phyloP scores from a whole-genome alignment of 2,113 vertebrate genomes.

The Coracopsis vasa region DNA sequence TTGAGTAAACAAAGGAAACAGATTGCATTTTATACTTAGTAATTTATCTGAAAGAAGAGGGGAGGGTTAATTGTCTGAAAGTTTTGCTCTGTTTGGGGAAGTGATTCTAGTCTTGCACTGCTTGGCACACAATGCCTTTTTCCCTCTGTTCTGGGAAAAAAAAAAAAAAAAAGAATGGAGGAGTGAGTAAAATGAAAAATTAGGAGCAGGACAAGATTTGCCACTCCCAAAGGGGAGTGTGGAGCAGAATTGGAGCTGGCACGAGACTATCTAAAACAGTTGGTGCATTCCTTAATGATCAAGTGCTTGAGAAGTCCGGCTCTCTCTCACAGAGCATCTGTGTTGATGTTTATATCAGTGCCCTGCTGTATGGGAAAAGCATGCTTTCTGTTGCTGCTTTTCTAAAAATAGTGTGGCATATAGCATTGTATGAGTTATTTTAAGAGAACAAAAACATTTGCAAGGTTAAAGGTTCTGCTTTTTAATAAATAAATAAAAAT shows the following conservation, averaged over 20 bases:
- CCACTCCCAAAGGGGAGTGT: conserved; percentile 87
- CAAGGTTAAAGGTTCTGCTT: conserved; percentile 77
- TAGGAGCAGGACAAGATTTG: conserved; percentile 78
- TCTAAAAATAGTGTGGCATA: conserved; percentile 80
- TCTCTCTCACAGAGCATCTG: conserved; percentile 87
- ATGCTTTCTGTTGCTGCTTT: conserved; percentile 77
- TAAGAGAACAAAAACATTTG: conserved; percentile 80
- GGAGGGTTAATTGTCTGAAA: conserved; percentile 84
- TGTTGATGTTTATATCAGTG: conserved; percentile 85
- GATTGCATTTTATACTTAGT: conserved; percentile 87
- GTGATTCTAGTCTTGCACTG: conserved; percentile 84
- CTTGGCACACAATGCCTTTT: conserved; percentile 83
- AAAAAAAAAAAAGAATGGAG: conserved; percentile 69
- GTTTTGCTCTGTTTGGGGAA: conserved; percentile 86
- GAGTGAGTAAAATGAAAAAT: conserved; percentile 82
- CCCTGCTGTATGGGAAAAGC: conserved; percentile 83
- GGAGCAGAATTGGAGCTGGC: conserved; percentile 94
- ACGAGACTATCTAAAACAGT: conserved; percentile 97
- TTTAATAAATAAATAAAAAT: conserved; percentile 72
- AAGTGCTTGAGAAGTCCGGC: conserved; percentile 87
- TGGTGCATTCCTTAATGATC: conserved; percentile 99
- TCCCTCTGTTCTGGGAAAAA: conserved; percentile 64
- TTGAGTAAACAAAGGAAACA: conserved; percentile 86
- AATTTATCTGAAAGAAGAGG: conserved; percentile 85
- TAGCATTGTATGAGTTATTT: conserved; percentile 81